phyloP scores from a whole-genome alignment of 2,888 invertebrate genomes.

The Sepiola atlantica region DNA sequence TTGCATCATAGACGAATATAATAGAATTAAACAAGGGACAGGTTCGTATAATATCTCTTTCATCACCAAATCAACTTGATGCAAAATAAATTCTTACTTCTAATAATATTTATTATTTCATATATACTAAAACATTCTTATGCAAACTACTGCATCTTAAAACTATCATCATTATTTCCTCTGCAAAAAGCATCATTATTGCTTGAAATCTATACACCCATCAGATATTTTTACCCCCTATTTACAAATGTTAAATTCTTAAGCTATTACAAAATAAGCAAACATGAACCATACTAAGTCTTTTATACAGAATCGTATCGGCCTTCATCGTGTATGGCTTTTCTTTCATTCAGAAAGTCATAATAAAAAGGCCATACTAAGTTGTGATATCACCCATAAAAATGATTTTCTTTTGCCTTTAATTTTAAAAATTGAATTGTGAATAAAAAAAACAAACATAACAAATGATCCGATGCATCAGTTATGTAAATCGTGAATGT shows the following conservation, averaged over 20 bases:
- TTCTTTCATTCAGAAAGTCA: neutral
- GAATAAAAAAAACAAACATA: slow-evolving; percentile 15
- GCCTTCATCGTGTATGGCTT: neutral
- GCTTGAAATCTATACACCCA: neutral
- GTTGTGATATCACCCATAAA: neutral
- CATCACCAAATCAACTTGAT: too few species aligned
- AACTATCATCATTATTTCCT: neutral
- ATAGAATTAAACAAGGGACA: too few species aligned
- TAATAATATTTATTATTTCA: too few species aligned
- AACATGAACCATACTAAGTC: neutral
- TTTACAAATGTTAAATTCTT: neutral
- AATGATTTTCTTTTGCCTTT: neutral
- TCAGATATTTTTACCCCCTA: neutral
- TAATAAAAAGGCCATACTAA: neutral
- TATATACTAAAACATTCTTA: too few species aligned
- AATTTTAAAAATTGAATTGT: too few species aligned
- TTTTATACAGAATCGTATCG: neutral
- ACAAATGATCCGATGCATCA: slow-evolving; percentile 2
- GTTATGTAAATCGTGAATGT: slow-evolving; percentile 36
- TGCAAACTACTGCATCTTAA: too few species aligned
- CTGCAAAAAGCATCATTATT: neutral
- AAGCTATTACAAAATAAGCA: neutral
- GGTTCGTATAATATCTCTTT: too few species aligned
- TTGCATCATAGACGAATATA: too few species aligned
- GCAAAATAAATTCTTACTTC: too few species aligned